Conservation (phyloP, 2,797 vertebrate genomes). For the Hylomyscus alleni region DNA sequence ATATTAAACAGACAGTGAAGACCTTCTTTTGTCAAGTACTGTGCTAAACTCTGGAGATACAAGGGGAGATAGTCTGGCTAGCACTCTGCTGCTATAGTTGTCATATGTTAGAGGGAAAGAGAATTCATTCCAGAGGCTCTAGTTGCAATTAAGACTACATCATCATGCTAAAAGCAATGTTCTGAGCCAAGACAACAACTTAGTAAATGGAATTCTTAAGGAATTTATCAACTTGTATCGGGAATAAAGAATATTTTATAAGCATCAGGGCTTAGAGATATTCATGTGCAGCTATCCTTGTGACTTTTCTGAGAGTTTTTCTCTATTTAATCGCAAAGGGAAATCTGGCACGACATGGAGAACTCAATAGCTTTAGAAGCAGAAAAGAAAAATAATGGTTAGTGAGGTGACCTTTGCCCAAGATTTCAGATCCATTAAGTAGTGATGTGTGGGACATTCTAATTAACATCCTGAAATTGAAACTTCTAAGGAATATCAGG, state of each 20-base stretch:
- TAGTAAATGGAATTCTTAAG: not conserved
- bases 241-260: constrained; percentile 20
- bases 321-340: constrained; percentile 67
- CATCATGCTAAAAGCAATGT: not conserved
- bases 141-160: constrained; percentile 15
- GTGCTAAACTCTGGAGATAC: not conserved
- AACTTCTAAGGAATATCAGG: constrained; percentile 43
- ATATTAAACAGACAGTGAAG: not conserved
- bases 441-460: constrained; percentile 53
- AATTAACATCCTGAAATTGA: constrained; percentile 69
- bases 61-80: not conserved
- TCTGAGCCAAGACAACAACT: not conserved
- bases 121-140: not conserved
- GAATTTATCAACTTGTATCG: not conserved
- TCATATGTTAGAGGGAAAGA: not conserved
- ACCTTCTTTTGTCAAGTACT: not conserved
- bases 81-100: not conserved
- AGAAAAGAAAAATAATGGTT: constrained; percentile 72
- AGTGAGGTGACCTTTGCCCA: constrained; percentile 60
- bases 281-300: not conserved
- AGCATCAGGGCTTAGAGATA: not conserved
- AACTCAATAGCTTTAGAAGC: constrained; percentile 65
- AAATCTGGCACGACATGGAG: constrained; percentile 51
- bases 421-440: constrained; percentile 65
- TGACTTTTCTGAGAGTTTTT: constrained; percentile 35